Evolutionary conservation across 2,888 invertebrate species (phyloP).

Genomic region (Marronus borbonicus): DNA sequence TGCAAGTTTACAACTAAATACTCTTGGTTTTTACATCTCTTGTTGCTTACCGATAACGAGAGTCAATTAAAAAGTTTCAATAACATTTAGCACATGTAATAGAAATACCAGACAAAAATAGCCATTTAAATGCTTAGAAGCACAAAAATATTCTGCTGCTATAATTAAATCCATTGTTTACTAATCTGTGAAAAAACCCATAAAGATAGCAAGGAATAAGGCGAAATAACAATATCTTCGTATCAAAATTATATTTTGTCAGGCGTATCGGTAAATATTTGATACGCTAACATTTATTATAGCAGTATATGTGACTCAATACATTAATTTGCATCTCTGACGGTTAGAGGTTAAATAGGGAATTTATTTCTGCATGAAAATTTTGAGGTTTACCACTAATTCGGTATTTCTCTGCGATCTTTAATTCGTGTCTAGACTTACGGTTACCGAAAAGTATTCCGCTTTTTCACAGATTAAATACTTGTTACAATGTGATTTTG

Average conservation of each 20-base stretch:
- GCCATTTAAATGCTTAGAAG: no score
- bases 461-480: not conserved
- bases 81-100: no score
- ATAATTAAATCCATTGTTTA: no score
- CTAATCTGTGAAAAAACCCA: no score
- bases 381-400: conserved; percentile 45
- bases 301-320: not conserved
- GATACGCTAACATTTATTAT: no score
- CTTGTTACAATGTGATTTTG: not conserved
- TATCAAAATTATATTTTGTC: no score
- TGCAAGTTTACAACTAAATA: no score
- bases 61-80: no score
- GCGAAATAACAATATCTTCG: not conserved
- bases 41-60: no score
- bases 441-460: not conserved
- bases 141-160: no score
- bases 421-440: conserved; percentile 42
- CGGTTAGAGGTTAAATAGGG: not conserved
- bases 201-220: not conserved
- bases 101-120: no score
- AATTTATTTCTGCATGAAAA: conserved; percentile 22
- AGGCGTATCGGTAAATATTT: not conserved
- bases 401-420: conserved; percentile 4
- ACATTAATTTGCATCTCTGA: not conserved
- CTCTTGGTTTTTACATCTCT: no score